These are phyloP conservation scores for Drosophila peninsularis DNA, from an alignment of 2,888 invertebrate genomes.

Conservation along the genomic window DNA sequence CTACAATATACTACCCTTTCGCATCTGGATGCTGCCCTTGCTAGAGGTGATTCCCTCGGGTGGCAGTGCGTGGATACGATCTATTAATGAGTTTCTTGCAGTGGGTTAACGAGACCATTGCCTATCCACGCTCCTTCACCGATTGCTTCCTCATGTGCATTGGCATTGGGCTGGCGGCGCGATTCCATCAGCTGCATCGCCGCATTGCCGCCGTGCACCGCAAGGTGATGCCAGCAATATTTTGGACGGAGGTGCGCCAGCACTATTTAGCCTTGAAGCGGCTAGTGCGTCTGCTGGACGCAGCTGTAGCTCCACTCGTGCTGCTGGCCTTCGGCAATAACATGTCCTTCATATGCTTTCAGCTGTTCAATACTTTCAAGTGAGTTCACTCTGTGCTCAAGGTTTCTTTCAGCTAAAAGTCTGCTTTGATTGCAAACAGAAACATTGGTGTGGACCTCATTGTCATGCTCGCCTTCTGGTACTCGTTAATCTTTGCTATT, in stretches of 20 bases:
- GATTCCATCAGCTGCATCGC: slow-evolving; percentile 88
- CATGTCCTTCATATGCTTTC: slow-evolving; percentile 91
- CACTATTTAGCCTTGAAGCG: slow-evolving; percentile 88
- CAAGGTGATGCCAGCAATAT: slow-evolving; percentile 82
- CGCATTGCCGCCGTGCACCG: slow-evolving; percentile 85
- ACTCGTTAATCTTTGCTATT: slow-evolving; percentile 86
- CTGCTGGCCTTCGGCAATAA: slow-evolving; percentile 89
- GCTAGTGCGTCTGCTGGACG: slow-evolving; percentile 87
- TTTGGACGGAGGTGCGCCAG: slow-evolving; percentile 89
- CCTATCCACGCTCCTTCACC: slow-evolving; percentile 90
- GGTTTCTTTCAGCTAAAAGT: background rate
- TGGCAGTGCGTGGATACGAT: background rate
- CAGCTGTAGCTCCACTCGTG: slow-evolving; percentile 87
- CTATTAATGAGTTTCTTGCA: slow-evolving; percentile 29
- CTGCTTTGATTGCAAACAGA: slow-evolving; percentile 37
- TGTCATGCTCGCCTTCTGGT: slow-evolving; percentile 86
- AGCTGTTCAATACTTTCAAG: slow-evolving; percentile 87
- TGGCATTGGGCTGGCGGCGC: slow-evolving; percentile 88
- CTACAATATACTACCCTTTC: slow-evolving; percentile 68
- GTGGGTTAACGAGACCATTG: slow-evolving; percentile 85
- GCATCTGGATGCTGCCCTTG: slow-evolving; percentile 73
- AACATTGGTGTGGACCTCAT: slow-evolving; percentile 82
- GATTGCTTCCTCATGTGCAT: slow-evolving; percentile 89
- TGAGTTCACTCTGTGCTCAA: slow-evolving; percentile 37
- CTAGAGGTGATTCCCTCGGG: slow-evolving; percentile 66